Conservation (phyloP, 1,140 invertebrate genomes). For the Drosophila melanica region DNA sequence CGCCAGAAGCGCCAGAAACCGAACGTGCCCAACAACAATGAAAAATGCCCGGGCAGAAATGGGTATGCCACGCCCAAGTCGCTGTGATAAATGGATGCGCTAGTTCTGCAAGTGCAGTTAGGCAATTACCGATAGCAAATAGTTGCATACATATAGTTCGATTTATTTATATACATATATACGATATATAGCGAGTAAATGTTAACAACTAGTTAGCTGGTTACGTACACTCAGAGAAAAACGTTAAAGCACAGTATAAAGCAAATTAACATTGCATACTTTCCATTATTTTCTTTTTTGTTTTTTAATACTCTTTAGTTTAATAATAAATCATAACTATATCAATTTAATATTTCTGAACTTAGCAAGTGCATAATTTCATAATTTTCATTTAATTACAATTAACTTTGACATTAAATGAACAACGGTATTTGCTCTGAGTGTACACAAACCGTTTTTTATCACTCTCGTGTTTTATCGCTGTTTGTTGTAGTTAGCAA, state of each 20-base stretch:
- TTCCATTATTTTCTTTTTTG: too few species aligned
- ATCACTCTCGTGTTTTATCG: slow-evolving; percentile 1
- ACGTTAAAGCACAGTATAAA: too few species aligned
- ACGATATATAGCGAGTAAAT: neutral
- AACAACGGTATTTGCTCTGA: too few species aligned
- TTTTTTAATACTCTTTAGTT: too few species aligned
- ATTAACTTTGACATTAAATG: too few species aligned
- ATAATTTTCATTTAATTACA: too few species aligned
- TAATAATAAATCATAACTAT: too few species aligned
- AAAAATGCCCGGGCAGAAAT: slow-evolving; percentile 18
- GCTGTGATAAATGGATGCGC: slow-evolving; percentile 52
- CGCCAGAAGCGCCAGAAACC: slow-evolving; percentile 63
- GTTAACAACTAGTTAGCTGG: slow-evolving; percentile 36
- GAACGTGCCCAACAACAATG: slow-evolving; percentile 37
- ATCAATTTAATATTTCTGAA: too few species aligned
- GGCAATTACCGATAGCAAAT: neutral
- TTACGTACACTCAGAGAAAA: neutral
- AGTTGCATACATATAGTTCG: slow-evolving; percentile 36
- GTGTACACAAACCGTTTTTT: too few species aligned
- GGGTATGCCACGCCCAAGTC: slow-evolving; percentile 66
- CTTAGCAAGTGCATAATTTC: too few species aligned
- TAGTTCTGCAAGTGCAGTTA: slow-evolving; percentile 8
- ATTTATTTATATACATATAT: neutral
- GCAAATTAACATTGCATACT: too few species aligned
- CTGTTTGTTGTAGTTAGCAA: slow-evolving; percentile 42